Evolutionary conservation across 2,797 vertebrate genomes (phyloP), one percentile per base, ranked within the genome.

Genomic region (Anomalospiza imberbis): DNA sequence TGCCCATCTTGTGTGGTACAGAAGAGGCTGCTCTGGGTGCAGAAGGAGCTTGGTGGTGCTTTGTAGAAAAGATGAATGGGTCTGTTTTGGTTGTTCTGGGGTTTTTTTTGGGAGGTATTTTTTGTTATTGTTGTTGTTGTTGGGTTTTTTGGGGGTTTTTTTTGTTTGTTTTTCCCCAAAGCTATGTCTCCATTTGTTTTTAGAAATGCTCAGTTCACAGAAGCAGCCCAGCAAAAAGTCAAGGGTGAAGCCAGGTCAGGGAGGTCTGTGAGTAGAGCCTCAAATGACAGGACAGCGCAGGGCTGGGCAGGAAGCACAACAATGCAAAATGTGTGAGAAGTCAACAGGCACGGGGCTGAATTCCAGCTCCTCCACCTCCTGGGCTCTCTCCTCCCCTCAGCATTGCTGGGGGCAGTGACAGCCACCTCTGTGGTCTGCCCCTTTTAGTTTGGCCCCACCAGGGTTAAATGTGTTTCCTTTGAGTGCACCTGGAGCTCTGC

Each of bases 161-260:
- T 13, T 29, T n/a, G 50, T 44, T 40, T 40, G 26, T 7, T 15
- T 51, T 32, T 12, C 0, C 2, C 29, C 74, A 65, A 70, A 92
- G 88, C 65, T 25, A 48, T 44, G 88, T 63, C 63, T 83, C 53
- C 9, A 5, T 51, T n/a, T 5, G 60, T 74, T 80, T 84, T 78
- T 85, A 94, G 95, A 71, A 91, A 55, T 3, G 22, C 48, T 58
- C 60, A 13, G 89, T 82, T 96, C 95, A 90, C 80, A 94, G 82
- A 89, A 89, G 73, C 47, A 71, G 75, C 31, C 63, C 44, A 80
- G 88, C 50, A 45, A 77, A 91, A 92, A 94, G 65, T 17, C 82
- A 92, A 51, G 91, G 91, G 85, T 93, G 92, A 92, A 73, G 44
- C 65, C 10, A 11, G 92, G 92, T 91, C 91, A 63, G 7, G 5